These are phyloP conservation scores for Leptura quadrifasciata DNA, from an alignment of 2,888 invertebrate genomes.

Conservation along the genomic window DNA sequence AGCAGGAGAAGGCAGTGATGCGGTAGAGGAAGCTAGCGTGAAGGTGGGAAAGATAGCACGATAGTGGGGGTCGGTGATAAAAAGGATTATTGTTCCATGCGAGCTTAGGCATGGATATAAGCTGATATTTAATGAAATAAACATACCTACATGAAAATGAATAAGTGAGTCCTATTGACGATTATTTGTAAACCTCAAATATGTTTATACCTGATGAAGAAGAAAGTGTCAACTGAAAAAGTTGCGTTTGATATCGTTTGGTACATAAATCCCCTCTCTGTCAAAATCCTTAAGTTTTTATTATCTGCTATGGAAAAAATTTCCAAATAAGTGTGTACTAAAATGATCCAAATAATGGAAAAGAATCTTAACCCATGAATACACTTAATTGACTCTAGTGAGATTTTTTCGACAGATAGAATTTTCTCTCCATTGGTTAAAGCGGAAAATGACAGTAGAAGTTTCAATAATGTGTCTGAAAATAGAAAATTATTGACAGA, in stretches of 20 bases:
- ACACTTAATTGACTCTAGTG: slow-evolving; percentile 83
- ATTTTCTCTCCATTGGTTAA: slow-evolving; percentile 85
- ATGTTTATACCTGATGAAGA: slow-evolving; percentile 83
- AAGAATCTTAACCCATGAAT: slow-evolving; percentile 87
- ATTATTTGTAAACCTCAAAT: slow-evolving; percentile 28
- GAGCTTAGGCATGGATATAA: too few relatives aligned
- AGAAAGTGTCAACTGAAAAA: slow-evolving; percentile 91
- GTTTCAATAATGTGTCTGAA: slow-evolving; percentile 77
- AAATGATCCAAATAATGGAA: slow-evolving; percentile 88
- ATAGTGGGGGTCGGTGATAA: too few relatives aligned
- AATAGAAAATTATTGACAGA: not conserved
- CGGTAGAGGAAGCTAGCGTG: too few relatives aligned
- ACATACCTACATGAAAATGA: too few relatives aligned
- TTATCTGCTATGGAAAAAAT: slow-evolving; percentile 87
- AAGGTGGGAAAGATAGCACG: too few relatives aligned
- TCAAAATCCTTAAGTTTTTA: slow-evolving; percentile 83
- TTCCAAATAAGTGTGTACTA: slow-evolving; percentile 90
- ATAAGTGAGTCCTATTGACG: not conserved
- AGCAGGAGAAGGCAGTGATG: too few relatives aligned
- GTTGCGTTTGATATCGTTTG: slow-evolving; percentile 91
- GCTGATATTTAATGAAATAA: too few relatives aligned
- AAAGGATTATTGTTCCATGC: too few relatives aligned
- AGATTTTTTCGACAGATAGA: slow-evolving; percentile 80
- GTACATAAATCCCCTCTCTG: slow-evolving; percentile 85
- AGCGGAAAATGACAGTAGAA: slow-evolving; percentile 85